Conservation (phyloP, 30 jellyfish, hydroid and myxozoan species). For the Clytia hemisphaerica region DNA sequence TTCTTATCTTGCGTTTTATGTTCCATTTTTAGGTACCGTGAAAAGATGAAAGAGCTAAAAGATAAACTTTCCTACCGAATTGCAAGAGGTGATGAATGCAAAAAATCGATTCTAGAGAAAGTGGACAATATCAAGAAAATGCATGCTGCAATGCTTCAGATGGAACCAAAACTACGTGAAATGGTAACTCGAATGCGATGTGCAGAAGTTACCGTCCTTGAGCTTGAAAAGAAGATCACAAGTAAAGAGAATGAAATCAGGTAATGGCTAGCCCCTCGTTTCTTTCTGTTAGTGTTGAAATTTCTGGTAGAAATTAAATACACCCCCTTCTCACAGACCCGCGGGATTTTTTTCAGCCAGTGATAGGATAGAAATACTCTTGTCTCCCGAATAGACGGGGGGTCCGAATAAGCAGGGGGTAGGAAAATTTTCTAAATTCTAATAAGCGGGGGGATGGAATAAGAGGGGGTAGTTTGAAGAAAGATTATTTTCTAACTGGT, state of each 20-base stretch:
- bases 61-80: neutral
- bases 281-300: too few relatives aligned
- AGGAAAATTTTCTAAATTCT: too few relatives aligned
- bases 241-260: neutral
- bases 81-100: neutral
- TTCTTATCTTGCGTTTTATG: too few relatives aligned
- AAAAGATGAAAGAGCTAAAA: neutral
- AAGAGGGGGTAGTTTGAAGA: too few relatives aligned
- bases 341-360: too few relatives aligned
- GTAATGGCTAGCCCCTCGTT: neutral
- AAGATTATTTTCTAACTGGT: too few relatives aligned
- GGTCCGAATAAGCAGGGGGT: too few relatives aligned
- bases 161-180: neutral
- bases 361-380: too few relatives aligned
- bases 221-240: neutral
- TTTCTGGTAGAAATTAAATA: too few relatives aligned
- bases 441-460: too few relatives aligned
- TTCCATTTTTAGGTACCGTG: neutral
- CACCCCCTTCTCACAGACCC: too few relatives aligned
- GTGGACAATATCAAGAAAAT: neutral
- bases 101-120: neutral
- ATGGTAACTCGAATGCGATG: constrained; percentile 1
- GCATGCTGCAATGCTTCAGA: neutral
- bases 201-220: neutral
- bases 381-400: too few relatives aligned